Percentiles rank a stretch among this genome's conserved stretches.
Conservation (phyloP, 2,888 invertebrate genomes). For the Acanthosepion esculentum region DNA sequence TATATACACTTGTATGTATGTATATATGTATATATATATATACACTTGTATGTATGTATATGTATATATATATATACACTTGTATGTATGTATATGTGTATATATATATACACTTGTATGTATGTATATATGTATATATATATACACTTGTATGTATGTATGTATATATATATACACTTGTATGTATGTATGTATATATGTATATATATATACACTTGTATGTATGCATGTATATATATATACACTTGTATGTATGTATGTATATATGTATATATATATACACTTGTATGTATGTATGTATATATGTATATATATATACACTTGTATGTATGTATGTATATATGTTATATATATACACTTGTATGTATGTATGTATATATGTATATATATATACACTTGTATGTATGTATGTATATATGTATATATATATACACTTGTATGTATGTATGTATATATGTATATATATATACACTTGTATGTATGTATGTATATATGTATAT, state of each 20-base stretch:
- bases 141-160: background rate
- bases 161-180: background rate
- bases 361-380: background rate
- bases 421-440: background rate
- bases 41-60: background rate
- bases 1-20: background rate
- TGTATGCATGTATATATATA: background rate
- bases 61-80: background rate
- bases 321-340: too few species aligned
- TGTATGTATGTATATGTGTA: background rate
- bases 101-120: background rate
- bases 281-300: background rate
- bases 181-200: background rate
- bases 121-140: background rate
- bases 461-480: background rate
- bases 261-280: background rate
- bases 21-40: background rate
- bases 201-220: background rate
- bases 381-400: background rate
- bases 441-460: background rate
- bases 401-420: background rate
- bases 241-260: background rate
- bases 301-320: background rate
- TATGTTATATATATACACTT: too few species aligned
- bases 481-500: background rate